Percentiles rank a stretch among this genome's conserved stretches.
Conservation (phyloP, 2,797 vertebrate species). For the Xyrichtys novacula region DNA sequence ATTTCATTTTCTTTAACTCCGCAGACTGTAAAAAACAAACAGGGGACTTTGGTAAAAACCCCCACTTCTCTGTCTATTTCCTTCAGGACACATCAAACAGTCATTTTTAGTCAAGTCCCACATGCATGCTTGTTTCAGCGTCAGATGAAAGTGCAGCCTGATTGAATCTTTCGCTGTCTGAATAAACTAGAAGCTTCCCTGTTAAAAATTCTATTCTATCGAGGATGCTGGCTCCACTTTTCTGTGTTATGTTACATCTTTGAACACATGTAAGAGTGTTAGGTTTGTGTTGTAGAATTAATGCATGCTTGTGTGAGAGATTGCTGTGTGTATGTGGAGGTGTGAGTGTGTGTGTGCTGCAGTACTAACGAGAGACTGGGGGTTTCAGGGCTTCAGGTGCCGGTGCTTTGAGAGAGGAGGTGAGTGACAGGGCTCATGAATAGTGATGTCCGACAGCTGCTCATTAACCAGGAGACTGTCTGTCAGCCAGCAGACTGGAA, state of each 20-base stretch:
- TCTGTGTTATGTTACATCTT: conserved; percentile 14
- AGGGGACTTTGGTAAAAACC: conserved; percentile 55
- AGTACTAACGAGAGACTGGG: conserved; percentile 76
- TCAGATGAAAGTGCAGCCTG: conserved; percentile 58
- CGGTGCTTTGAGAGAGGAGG: conserved; percentile 73
- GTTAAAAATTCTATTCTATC: conserved; percentile 52
- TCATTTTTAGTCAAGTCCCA: conserved; percentile 56
- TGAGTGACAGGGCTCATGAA: conserved; percentile 84
- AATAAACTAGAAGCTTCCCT: conserved; percentile 48
- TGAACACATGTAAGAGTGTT: conserved; percentile 20
- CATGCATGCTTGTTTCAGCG: conserved; percentile 39
- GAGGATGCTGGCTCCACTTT: conserved; percentile 30
- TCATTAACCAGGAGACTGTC: conserved; percentile 85
- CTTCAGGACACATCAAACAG: conserved; percentile 63
- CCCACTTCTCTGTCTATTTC: conserved; percentile 41
- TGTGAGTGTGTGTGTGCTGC: conserved; percentile 43
- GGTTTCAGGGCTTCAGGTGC: conserved; percentile 73
- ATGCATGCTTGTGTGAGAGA: conserved; percentile 15
- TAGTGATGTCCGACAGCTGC: conserved; percentile 86
- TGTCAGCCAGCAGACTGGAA: conserved; percentile 78
- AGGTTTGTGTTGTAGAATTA: conserved; percentile 34
- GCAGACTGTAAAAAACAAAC: conserved; percentile 25
- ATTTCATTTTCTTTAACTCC: conserved; percentile 43
- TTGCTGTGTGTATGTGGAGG: conserved; percentile 4
- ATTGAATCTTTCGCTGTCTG: conserved; percentile 53